Base-by-base conservation (phyloP, 1,140 invertebrate species). In the Adelges cooleyi region DNA sequence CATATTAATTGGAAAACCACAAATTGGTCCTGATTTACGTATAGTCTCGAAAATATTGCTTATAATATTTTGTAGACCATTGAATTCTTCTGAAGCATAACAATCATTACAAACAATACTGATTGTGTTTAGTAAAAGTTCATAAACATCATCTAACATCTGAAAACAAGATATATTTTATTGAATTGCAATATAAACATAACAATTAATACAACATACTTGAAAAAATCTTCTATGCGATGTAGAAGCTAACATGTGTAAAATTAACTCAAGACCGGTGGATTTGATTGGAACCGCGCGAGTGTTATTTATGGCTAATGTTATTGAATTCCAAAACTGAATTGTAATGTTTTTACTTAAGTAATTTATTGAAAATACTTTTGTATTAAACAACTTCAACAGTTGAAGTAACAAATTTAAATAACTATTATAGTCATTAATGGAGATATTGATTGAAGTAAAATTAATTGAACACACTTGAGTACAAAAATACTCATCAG, bases 171-270 rank as follows among this genome's bases (percentile, higher is more conserved):
- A 33, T 6, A 33, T 33, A 33, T 6, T 6, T 33, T 33, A 33
- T 11, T 33, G 5, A 33, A 33, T 33, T 33, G 11, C 11, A 6
- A 33, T 33, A 33, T 33, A 33, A 33, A 33, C 11, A 33, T 33
- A 6, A 33, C 29, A 33, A 6, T 33, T 33, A 33, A 6, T 5
- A 33, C 5, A 33, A 33, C 11, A 33, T 62, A 62, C 54, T 15
- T 62, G 38, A 62, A 46, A 62, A 62, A 44, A 62, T 48, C 18
- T 13, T 62, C 22, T 62, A 20, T 62, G 25, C 29, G 40, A 62
- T 48, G 25, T 27, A 44, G 54, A 62, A 3, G 3, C n/a, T 15
- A 62, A 22, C 5, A 62, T 33, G 20, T 62, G 54, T 5, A 44
- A 62, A 27, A 62, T 62, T 46, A 62, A 44, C 20, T 22, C 9